A percentile compares a stretch with the other conserved stretches of the same genome.
Evolutionary conservation across 2,797 vertebrate species (phyloP).

Genomic region (Enteromius fasciolatus): DNA sequence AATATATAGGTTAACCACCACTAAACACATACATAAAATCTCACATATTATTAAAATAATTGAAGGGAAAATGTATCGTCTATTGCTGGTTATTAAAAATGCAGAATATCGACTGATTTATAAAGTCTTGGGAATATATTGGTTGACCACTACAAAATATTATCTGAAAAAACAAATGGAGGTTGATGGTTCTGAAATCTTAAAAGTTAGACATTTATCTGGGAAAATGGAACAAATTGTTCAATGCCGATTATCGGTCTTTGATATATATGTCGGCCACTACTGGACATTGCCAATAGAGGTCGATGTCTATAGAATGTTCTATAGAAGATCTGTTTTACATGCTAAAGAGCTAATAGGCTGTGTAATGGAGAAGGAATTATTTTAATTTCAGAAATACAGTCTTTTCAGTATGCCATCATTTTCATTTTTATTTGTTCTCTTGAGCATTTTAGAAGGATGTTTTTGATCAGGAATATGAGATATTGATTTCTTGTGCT

Average conservation of each 20-base stretch:
- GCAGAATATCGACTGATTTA: too few species aligned
- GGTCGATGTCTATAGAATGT: neutral
- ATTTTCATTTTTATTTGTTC: neutral
- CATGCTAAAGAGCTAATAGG: neutral
- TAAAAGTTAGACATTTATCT: neutral
- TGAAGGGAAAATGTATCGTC: too few species aligned
- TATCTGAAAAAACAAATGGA: neutral
- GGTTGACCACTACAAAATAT: neutral
- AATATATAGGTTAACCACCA: neutral
- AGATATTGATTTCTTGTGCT: neutral
- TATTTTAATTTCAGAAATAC: neutral
- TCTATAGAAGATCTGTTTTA: neutral
- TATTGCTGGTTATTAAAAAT: too few species aligned
- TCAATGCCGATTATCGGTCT: too few species aligned
- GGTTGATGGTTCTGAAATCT: neutral
- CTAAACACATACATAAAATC: neutral
- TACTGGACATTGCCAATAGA: neutral
- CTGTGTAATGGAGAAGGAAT: neutral
- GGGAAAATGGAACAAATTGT: too few species aligned
- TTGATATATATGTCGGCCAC: neutral
- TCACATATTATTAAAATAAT: too few species aligned
- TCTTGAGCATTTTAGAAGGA: neutral
- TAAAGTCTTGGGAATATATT: neutral
- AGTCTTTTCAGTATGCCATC: neutral
- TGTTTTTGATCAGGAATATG: neutral